Percentiles rank a stretch among this genome's conserved stretches.
Conservation (phyloP, 1,140 invertebrate genomes). For the Ylistrum balloti region DNA sequence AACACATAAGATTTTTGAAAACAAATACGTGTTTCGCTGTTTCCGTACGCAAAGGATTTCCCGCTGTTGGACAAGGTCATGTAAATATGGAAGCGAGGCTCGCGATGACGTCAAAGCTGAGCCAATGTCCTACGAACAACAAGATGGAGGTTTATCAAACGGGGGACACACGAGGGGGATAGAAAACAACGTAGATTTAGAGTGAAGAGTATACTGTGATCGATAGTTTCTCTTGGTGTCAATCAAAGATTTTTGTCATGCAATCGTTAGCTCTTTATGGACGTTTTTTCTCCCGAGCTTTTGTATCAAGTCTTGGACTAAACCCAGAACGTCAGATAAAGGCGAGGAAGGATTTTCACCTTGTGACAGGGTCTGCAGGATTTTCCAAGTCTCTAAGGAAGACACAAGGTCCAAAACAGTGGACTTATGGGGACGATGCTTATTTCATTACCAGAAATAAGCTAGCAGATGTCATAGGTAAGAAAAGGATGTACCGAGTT, state of each 20-base stretch:
- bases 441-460: conserved; percentile 95
- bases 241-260: conserved; percentile 66
- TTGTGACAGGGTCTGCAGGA: conserved; percentile 79
- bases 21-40: too few relatives aligned
- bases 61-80: not conserved
- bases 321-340: conserved; percentile 78
- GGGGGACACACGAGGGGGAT: not conserved
- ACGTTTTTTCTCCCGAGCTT: conserved; percentile 74
- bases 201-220: not conserved
- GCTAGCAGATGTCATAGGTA: conserved; percentile 95
- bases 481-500: conserved; percentile 70
- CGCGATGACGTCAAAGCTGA: not conserved
- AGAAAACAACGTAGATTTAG: not conserved
- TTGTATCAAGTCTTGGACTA: conserved; percentile 77
- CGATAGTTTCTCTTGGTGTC: not conserved
- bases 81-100: conserved; percentile 9
- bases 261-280: conserved; percentile 75
- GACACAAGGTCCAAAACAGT: conserved; percentile 88
- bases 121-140: conserved; percentile 20
- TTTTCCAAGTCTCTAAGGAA: conserved; percentile 78
- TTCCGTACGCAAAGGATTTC: not conserved
- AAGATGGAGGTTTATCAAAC: not conserved
- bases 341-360: conserved; percentile 74
- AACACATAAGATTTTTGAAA: too few relatives aligned
- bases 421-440: conserved; percentile 97